A percentile compares a stretch with the other conserved stretches of the same genome.
These are phyloP conservation scores for Malurus alboscapulatus DNA, from an alignment of 2,113 vertebrate species.

Conservation along the genomic window DNA sequence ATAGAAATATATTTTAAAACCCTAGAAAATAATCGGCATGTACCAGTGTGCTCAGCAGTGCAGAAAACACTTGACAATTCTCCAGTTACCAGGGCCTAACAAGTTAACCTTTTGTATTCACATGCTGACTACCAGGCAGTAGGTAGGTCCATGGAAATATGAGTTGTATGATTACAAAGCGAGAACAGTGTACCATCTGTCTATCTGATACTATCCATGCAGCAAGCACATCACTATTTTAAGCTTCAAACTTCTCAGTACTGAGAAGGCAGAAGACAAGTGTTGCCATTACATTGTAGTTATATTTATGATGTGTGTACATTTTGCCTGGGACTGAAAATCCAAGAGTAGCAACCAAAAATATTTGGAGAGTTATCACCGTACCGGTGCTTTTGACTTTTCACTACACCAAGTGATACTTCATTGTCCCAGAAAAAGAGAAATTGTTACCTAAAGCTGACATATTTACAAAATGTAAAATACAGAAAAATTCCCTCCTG, in stretches of 20 bases:
- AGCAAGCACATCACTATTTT: background rate
- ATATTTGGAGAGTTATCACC: background rate
- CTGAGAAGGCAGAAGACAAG: background rate
- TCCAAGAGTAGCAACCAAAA: background rate
- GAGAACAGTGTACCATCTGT: constrained; percentile 29
- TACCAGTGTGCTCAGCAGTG: background rate
- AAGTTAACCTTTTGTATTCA: constrained; percentile 7
- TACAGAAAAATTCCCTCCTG: background rate
- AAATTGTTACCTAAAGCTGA: background rate
- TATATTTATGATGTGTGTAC: background rate
- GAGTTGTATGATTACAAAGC: background rate
- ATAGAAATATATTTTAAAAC: background rate
- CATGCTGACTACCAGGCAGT: background rate
- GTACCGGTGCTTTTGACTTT: background rate
- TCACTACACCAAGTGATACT: background rate
- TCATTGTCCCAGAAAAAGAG: background rate
- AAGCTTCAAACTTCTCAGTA: background rate
- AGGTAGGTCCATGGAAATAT: background rate
- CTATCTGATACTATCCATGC: background rate
- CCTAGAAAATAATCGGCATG: background rate
- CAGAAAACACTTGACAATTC: background rate
- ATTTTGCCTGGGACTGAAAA: background rate
- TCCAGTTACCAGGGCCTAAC: background rate
- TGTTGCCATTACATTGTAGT: background rate
- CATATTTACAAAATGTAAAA: background rate